Base-by-base conservation (phyloP, 1,140 invertebrate genomes). In the Colletes gigas region DNA sequence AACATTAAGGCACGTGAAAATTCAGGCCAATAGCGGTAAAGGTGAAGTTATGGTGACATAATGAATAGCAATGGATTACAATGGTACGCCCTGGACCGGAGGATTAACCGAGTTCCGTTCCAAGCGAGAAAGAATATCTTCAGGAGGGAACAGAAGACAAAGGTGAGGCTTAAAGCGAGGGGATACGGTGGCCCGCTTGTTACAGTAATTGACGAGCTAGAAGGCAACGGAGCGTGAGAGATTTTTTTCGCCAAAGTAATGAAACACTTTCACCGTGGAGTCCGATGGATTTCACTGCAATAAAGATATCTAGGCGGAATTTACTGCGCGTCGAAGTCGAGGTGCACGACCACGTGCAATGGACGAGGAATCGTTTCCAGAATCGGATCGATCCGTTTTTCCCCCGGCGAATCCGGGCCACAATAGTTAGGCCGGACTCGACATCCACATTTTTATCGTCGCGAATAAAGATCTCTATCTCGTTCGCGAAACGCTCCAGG, bases 211-310 rank as follows among this genome's bases (percentile, higher is more conserved):
- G 84, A 85, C 62, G 67, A 75, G 50, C 44, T 59, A 52, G 54
- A 19, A 66, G 41, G 52, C 67, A 76, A 71, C 82, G 57, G 60
- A 68, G 67, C 82, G 41, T 76, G 82, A 60, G 66, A 63, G 63
- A 79, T 70, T 50, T 54, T 54, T 83, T 76, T 66, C 12, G 57
- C 69, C 15, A 68, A 67, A 62, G 60, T 62, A 62, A 72, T 59
- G 71, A 55, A 76, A 76, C 62, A 77, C 77, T 84, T 85, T 83
- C 83, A 81, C 77, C 71, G 44, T 52, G 47, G 15, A 47, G 60
- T 66, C 70, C 69, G 21, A 63, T 12, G 59, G 60, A 79, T 68
- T 76, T 72, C 60, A 50, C 52, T 9, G 19, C 67, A 52, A 52
- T 66, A 63, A 77, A 57, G 63, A 59, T 59, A 57, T 3, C 59